Evolutionary conservation across 2,888 invertebrate genomes (phyloP), one percentile per base, ranked within the genome.

Genomic region (Scaptomyza caliginosa): DNA sequence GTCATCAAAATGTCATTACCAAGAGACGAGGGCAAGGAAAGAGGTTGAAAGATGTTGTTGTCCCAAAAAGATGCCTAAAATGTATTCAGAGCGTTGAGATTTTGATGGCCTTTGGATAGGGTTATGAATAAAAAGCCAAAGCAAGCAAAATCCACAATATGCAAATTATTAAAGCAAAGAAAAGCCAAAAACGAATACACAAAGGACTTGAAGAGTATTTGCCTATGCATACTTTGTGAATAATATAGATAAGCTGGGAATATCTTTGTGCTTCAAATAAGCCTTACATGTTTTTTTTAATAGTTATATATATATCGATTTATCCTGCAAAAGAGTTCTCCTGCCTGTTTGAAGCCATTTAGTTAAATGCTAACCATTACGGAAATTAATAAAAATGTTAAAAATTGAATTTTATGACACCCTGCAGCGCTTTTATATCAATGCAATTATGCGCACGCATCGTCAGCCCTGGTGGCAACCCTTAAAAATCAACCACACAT

Each of bases 1-100:
- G 75, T 69, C 87, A 87, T 81, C 87, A 87, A 74, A 81, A 81
- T 82, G 65, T 63, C 87, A 78, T 81, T 81, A 87, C 49, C 63
- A n/a, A 11, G 2, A 30, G 3, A 1, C 28, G 4, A 1, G 11
- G 1, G 3, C 30, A 0, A 13, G 10, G 5, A 7, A 1, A 13
- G 4, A 4, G n/a, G n/a, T 17, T 11, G 11, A 3, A 21, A 34
- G 10, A 2, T 21, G 19, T 6, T 11, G 38, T 11, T 5, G 3
- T 39, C n/a, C 2, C 23, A 21, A 34, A 57, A 34, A 48, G 6
- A 30, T 19, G 42, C 48, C 42, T 28, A 19, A 40, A 59, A 46
- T 56, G 24, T 45, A 39, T 30, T 36, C 54, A n/a, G 13, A 39
- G 32, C 13, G 7, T 13, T 13, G 7, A 32, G 13, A 16, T 10